Base-by-base conservation (phyloP, 2,113 vertebrate species). In the Xenotilapia leptura region DNA sequence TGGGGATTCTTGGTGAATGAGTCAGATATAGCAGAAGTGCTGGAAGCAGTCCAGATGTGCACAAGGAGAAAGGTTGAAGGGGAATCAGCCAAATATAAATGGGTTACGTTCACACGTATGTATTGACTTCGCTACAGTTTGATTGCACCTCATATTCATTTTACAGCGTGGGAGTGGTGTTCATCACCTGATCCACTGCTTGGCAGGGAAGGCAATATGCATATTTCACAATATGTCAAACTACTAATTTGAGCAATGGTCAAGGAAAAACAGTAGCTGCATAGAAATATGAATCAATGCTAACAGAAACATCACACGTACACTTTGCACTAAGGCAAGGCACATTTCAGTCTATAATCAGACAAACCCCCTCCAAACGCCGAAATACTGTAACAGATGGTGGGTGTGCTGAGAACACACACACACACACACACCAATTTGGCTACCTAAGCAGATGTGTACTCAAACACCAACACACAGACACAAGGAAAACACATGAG, bases 361-460 rank as follows among this genome's bases (percentile, higher is more conserved):
- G 65, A 85, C 56, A 83, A 84, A 91, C 49, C 54, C 45, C 65
- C 79, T 21, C 86, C 28, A 81, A 89, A 90, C 49, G 83, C 70
- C 83, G 82, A 82, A 85, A 83, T 87, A 87, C 80, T 86, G 49
- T 49, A 93, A 88, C 95, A 94, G 94, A 95, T 94, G 93, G 94
- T 82, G 62, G 60, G 84, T 88, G 80, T 90, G 89, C 84, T 83
- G 91, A 86, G 82, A 42, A 83, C 62, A 88, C 89, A 83, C 55
- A 58, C 45, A 28, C 26, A 47, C 55, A 58, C 83, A 60, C 77
- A 83, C n/a, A 81, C 83, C 17, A 54, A 92, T 88, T 83, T 92
- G 89, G 83, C 88, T 88, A 94, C 92, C 91, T 84, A 93, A 91
- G 90, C 93, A 95, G 92, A 94, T 94, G 93, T 90, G 88, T 38